phyloP scores from a whole-genome alignment of 2,797 vertebrate genomes.

The Sebastes cheni region DNA sequence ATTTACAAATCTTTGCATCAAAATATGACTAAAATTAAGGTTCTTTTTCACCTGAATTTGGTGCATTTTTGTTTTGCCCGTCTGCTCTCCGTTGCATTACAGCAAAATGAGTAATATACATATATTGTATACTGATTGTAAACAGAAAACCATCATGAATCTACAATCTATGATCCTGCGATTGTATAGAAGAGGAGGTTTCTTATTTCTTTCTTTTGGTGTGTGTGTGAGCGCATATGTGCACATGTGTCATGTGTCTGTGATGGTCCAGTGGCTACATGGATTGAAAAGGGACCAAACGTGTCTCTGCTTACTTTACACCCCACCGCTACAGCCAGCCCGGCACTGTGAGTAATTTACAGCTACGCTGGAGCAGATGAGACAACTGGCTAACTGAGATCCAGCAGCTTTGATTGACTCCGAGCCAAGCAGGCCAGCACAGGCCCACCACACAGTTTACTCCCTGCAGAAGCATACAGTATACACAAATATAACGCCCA shows the following conservation, averaged over 20 bases:
- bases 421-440: constrained; percentile 58
- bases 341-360: constrained; percentile 76
- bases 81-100: background rate
- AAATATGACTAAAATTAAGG: no score
- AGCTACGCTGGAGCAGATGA: constrained; percentile 79
- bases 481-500: constrained; percentile 32
- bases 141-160: background rate
- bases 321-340: constrained; percentile 61
- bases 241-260: background rate
- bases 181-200: background rate
- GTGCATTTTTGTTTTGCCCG: background rate
- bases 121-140: no score
- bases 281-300: constrained; percentile 66
- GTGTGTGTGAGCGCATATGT: background rate
- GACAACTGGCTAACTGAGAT: constrained; percentile 61
- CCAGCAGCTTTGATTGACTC: constrained; percentile 56
- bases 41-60: background rate
- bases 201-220: background rate
- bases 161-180: background rate
- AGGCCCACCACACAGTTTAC: constrained; percentile 20
- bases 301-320: constrained; percentile 76
- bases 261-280: constrained; percentile 12
- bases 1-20: no score
- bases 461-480: constrained; percentile 4
- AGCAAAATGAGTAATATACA: background rate